A percentile compares a stretch with the other conserved stretches of the same genome.
Evolutionary conservation across 2,797 vertebrate species (phyloP).

Genomic region (Kryptopterus vitreolus): DNA sequence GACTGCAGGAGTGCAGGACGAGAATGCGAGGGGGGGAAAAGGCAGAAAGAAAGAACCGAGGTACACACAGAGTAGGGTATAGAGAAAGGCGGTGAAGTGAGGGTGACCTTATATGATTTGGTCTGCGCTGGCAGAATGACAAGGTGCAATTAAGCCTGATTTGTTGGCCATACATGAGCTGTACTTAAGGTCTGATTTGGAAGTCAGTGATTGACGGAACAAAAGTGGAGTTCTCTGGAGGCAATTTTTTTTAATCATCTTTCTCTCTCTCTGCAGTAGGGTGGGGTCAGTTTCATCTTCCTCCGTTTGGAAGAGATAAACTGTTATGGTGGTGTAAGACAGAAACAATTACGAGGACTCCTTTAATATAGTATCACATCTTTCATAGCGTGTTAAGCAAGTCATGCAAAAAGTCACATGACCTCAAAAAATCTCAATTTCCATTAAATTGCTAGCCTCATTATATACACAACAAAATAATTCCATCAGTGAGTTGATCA

Average conservation of each 20-base stretch:
- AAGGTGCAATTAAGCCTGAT: constrained; percentile 52
- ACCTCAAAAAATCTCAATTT: background rate
- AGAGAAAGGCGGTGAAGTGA: background rate
- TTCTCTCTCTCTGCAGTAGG: constrained; percentile 17
- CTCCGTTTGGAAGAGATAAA: constrained; percentile 15
- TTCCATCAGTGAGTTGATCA: no score
- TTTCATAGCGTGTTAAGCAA: background rate
- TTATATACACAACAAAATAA: background rate
- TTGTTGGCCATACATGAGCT: background rate
- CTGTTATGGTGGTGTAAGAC: background rate
- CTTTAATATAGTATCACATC: no score
- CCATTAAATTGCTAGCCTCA: background rate
- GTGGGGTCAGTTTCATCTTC: constrained; percentile 39
- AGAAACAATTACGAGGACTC: background rate
- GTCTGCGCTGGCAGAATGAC: background rate
- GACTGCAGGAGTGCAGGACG: background rate
- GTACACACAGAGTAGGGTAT: constrained; percentile 37
- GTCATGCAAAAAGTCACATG: background rate
- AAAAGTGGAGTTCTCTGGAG: constrained; percentile 41
- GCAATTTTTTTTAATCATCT: background rate
- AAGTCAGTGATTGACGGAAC: constrained; percentile 29
- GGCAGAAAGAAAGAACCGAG: constrained; percentile 27
- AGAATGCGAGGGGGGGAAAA: background rate
- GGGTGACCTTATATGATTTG: constrained; percentile 16
- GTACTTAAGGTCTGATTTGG: background rate